Evolutionary conservation across 2,113 vertebrate species (phyloP).

Genomic region (Sapayoa aenigma): DNA sequence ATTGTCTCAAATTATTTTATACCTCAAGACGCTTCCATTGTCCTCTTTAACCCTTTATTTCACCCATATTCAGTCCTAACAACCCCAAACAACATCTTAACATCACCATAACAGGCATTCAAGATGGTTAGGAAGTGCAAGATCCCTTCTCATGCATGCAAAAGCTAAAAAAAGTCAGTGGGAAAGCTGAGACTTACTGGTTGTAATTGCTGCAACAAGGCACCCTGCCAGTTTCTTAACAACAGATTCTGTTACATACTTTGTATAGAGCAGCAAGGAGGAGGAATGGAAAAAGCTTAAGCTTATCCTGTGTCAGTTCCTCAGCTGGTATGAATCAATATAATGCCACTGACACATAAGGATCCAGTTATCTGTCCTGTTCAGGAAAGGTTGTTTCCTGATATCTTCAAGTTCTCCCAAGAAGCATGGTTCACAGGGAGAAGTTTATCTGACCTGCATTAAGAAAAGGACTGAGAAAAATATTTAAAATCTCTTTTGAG

Average conservation of each 20-base stretch:
- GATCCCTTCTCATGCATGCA: not conserved
- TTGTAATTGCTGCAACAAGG: not conserved
- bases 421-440: not conserved
- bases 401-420: not conserved
- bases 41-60: not conserved
- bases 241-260: not conserved
- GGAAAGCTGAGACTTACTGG: not conserved
- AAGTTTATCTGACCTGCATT: not conserved
- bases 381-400: not conserved
- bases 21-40: not conserved
- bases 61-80: not conserved
- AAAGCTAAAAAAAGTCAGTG: not conserved
- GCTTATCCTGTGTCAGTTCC: not conserved
- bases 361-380: not conserved
- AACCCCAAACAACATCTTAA: not conserved
- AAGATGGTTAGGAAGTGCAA: not conserved
- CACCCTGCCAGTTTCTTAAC: not conserved
- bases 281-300: not conserved
- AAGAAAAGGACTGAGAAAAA: not conserved
- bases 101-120: not conserved
- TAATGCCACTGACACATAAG: not conserved
- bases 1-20: not conserved
- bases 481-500: not conserved
- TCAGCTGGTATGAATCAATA: not conserved
- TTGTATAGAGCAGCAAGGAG: not conserved